Base-by-base conservation (phyloP, 1,140 invertebrate genomes). In the Scaptodrosophila lebanonensis region DNA sequence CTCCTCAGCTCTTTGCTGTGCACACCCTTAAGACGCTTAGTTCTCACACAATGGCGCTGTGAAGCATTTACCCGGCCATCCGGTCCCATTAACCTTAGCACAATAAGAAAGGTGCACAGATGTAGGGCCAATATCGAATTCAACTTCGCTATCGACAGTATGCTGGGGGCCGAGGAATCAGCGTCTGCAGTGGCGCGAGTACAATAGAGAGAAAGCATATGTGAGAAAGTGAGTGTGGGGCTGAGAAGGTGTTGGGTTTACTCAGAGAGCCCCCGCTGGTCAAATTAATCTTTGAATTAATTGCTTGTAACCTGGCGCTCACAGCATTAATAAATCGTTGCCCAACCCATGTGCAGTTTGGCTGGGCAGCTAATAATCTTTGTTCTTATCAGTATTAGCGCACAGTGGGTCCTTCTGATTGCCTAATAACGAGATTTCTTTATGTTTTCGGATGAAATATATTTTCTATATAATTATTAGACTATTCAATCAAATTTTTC, bases 251-350 rank as follows among this genome's bases (percentile, higher is more conserved):
- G 16, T 11, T 43, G 35, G 11, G 15, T 22, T n/a, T 47, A 15
- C 13, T 25, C 2, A 20, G 36, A 17, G 13, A 69, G 68, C 62
- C 79, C 72, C 69, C 79, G 58, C 59, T 66, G 79, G 79, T 70
- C 42, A 77, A 79, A 83, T 83, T 83, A 83, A 83, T 83, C 79
- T 83, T 70, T 64, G 79, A 66, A 83, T 83, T 83, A 83, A 83
- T 83, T 83, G 79, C 79, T 73, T 66, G 58, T 52, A 83, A 69
- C 79, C 84, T 70, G 84, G 69, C 72, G 59, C n/a, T n/a, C 73
- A 79, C 65, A 79, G 66, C 79, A 79, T 83, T 83, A 84, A 83
- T 79, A 83, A 70, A 72, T 83, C 61, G 64, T 71, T 53, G 35
- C 44, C 17, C 38, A 36, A 47, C 36, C 39, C 40, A 45, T 36